Conservation (phyloP, 2,113 vertebrate genomes). For the Gymnobelideus leadbeateri region DNA sequence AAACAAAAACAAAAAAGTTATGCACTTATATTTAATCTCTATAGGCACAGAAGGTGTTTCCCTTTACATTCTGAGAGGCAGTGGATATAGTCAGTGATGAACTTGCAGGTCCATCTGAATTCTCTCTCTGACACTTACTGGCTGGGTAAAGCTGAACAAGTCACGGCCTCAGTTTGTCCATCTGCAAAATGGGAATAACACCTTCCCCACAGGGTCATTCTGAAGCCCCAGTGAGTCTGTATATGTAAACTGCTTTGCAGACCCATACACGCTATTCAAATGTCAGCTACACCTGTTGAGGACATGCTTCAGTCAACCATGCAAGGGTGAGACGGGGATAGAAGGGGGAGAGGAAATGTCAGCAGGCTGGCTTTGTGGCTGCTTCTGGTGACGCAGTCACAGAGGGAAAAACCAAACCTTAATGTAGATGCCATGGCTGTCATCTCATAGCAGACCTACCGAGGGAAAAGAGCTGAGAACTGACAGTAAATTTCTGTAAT, state of each 20-base stretch:
- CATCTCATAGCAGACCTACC: not conserved
- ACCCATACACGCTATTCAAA: not conserved
- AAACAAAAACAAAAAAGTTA: not conserved
- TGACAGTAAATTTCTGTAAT: constrained; percentile 14
- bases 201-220: not conserved
- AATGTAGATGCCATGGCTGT: not conserved
- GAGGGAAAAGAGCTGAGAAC: constrained; percentile 14
- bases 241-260: not conserved
- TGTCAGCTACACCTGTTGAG: not conserved
- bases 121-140: not conserved
- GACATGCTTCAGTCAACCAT: not conserved
- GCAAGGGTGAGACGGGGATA: too few species aligned
- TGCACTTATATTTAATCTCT: not conserved
- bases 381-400: not conserved
- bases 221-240: not conserved
- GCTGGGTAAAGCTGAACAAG: not conserved
- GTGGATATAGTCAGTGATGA: not conserved
- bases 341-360: not conserved
- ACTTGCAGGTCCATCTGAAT: not conserved
- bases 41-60: not conserved
- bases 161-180: too few species aligned
- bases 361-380: not conserved
- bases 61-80: not conserved
- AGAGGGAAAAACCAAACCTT: not conserved
- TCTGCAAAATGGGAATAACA: not conserved